Evolutionary conservation across 2,888 invertebrate genomes (phyloP).

Genomic region (Bugulina stolonifera): DNA sequence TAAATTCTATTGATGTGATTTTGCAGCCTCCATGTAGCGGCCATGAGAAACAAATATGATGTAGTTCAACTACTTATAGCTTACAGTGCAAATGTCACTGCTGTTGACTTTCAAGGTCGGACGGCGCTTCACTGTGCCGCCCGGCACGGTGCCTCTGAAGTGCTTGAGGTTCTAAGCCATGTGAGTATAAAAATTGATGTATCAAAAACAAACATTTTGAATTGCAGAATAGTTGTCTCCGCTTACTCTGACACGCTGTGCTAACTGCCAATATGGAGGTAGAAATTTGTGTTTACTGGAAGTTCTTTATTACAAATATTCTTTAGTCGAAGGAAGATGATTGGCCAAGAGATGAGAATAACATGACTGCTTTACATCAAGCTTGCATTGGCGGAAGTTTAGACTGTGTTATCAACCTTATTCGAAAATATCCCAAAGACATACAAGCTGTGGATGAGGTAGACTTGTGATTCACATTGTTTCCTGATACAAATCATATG

Average conservation of each 20-base stretch:
- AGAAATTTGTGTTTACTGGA: too few relatives aligned
- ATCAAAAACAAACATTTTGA: too few relatives aligned
- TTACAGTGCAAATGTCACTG: slow-evolving; percentile 40
- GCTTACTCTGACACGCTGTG: too few relatives aligned
- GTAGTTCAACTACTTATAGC: slow-evolving; percentile 38
- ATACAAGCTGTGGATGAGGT: slow-evolving; percentile 40
- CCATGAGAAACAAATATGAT: slow-evolving; percentile 37
- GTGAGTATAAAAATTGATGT: too few relatives aligned
- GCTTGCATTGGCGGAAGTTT: slow-evolving; percentile 41
- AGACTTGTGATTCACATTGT: background rate
- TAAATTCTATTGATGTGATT: too few relatives aligned
- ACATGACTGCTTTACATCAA: slow-evolving; percentile 44
- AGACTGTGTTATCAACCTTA: slow-evolving; percentile 39
- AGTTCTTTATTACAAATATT: too few relatives aligned
- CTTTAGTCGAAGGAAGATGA: slow-evolving; percentile 40
- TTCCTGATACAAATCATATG: background rate
- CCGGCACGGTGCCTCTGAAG: slow-evolving; percentile 36
- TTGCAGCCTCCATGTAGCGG: slow-evolving; percentile 43
- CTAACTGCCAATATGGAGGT: too few relatives aligned
- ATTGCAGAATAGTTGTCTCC: too few relatives aligned
- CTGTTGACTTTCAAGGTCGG: slow-evolving; percentile 30
- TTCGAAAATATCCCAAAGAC: slow-evolving; percentile 35
- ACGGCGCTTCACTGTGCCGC: slow-evolving; percentile 43
- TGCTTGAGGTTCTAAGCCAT: slow-evolving; percentile 38
- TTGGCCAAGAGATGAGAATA: slow-evolving; percentile 38